Conservation (phyloP, 2,797 vertebrate species). For the Craterocephalus amniculus region DNA sequence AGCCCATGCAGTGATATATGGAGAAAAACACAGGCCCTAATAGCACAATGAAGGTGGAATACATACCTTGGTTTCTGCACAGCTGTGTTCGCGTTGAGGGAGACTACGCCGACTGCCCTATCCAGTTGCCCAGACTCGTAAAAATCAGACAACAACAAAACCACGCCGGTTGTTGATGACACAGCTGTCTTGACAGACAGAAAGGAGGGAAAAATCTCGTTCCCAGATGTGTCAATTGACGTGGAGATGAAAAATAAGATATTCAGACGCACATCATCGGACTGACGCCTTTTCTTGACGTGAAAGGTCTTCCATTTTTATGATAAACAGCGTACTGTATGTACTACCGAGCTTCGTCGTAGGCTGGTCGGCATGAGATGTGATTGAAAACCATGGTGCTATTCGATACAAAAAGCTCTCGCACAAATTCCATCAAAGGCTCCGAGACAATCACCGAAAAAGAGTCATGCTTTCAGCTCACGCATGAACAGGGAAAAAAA, state of each 20-base stretch:
- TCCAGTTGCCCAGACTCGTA: slow-evolving; percentile 72
- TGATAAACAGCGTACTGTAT: slow-evolving; percentile 65
- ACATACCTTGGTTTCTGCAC: slow-evolving; percentile 70
- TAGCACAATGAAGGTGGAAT: slow-evolving; percentile 52
- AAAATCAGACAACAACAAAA: slow-evolving; percentile 86
- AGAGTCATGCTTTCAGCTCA: slow-evolving; percentile 43
- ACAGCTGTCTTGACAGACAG: slow-evolving; percentile 77
- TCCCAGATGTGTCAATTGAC: slow-evolving; percentile 78
- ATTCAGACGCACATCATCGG: slow-evolving; percentile 68
- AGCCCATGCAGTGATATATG: slow-evolving; percentile 28
- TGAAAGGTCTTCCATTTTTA: slow-evolving; percentile 78
- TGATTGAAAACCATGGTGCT: slow-evolving; percentile 74
- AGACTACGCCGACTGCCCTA: slow-evolving; percentile 57
- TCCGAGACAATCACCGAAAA: slow-evolving; percentile 17
- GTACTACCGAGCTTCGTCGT: slow-evolving; percentile 47
- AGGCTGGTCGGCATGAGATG: slow-evolving; percentile 60
- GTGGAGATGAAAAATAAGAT: slow-evolving; percentile 54
- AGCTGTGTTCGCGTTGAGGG: slow-evolving; percentile 71
- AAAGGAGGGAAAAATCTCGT: slow-evolving; percentile 49
- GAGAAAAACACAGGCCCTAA: slow-evolving; percentile 37
- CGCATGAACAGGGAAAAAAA: slow-evolving; percentile 7
- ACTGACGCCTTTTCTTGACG: slow-evolving; percentile 77
- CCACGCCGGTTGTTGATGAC: slow-evolving; percentile 84
- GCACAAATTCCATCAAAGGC: slow-evolving; percentile 57
- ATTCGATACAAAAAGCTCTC: slow-evolving; percentile 72